phyloP scores from a whole-genome alignment of 2,888 invertebrate genomes.

The Diaperis boleti region DNA sequence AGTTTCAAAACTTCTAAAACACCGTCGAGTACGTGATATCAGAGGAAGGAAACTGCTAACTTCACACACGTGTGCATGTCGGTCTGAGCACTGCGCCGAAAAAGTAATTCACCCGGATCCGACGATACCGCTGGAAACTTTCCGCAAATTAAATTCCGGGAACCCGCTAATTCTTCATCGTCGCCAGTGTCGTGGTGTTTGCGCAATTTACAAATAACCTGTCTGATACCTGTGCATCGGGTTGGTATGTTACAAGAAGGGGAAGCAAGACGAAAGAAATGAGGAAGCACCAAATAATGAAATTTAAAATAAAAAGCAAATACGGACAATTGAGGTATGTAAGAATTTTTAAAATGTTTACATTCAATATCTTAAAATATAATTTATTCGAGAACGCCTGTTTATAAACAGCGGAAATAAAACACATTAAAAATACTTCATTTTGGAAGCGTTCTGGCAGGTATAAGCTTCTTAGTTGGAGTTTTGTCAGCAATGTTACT shows the following conservation, averaged over 20 bases:
- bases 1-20: conserved; percentile 41
- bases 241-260: too few relatives aligned
- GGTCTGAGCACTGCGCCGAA: conserved; percentile 7
- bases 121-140: conserved; percentile 20
- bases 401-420: too few relatives aligned
- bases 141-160: conserved; percentile 21
- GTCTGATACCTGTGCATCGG: too few relatives aligned
- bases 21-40: conserved; percentile 51
- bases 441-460: conserved; percentile 5
- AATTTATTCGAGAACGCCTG: too few relatives aligned
- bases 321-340: too few relatives aligned
- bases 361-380: too few relatives aligned
- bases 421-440: too few relatives aligned
- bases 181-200: conserved; percentile 13
- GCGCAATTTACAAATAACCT: conserved; percentile 18
- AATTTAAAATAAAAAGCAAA: too few relatives aligned
- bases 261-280: too few relatives aligned
- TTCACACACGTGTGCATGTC: conserved; percentile 48
- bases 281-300: too few relatives aligned
- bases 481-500: conserved; percentile 14
- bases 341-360: too few relatives aligned
- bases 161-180: conserved; percentile 7
- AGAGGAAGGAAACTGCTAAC: conserved; percentile 55
- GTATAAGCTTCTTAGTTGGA: conserved; percentile 13
- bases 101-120: conserved; percentile 17